Conservation (phyloP, 1,140 invertebrate species). For the Aleiodes sp. region DNA sequence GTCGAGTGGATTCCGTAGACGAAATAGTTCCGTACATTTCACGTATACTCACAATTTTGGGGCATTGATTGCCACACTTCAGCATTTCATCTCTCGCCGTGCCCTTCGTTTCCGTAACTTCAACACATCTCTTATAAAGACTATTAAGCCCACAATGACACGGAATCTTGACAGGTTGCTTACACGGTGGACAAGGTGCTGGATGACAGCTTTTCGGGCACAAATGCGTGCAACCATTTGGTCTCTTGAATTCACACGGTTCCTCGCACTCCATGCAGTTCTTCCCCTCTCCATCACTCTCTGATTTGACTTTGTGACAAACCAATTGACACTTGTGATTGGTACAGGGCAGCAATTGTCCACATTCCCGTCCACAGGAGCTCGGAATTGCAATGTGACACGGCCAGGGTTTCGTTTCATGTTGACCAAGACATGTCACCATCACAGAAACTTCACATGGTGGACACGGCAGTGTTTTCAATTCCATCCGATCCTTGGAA, state of each 20-base stretch:
- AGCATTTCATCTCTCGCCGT: constrained; percentile 68
- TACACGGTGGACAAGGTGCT: constrained; percentile 75
- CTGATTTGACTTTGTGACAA: constrained; percentile 74
- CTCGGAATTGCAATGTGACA: constrained; percentile 77
- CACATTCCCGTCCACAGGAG: constrained; percentile 81
- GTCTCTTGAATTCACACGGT: constrained; percentile 74
- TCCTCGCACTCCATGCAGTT: constrained; percentile 78
- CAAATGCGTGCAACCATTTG: constrained; percentile 80
- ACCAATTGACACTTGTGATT: constrained; percentile 81
- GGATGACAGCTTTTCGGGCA: constrained; percentile 83
- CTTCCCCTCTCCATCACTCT: constrained; percentile 59
- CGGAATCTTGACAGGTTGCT: constrained; percentile 73
- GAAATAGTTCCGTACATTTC: neutral
- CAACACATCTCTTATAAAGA: constrained; percentile 77
- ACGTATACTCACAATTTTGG: constrained; percentile 75
- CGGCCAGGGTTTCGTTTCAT: constrained; percentile 80
- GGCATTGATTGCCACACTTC: constrained; percentile 86
- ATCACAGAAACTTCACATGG: constrained; percentile 76
- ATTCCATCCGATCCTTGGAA: constrained; percentile 72
- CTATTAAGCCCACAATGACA: constrained; percentile 85
- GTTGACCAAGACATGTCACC: constrained; percentile 82
- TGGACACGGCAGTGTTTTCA: constrained; percentile 75
- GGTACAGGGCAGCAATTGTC: constrained; percentile 73
- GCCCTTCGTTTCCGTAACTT: constrained; percentile 68
- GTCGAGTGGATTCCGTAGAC: neutral